Percentiles rank a stretch among this genome's conserved stretches.
phyloP scores from a whole-genome alignment of 2,113 vertebrate genomes.

The Tragelaphus buxtoni region DNA sequence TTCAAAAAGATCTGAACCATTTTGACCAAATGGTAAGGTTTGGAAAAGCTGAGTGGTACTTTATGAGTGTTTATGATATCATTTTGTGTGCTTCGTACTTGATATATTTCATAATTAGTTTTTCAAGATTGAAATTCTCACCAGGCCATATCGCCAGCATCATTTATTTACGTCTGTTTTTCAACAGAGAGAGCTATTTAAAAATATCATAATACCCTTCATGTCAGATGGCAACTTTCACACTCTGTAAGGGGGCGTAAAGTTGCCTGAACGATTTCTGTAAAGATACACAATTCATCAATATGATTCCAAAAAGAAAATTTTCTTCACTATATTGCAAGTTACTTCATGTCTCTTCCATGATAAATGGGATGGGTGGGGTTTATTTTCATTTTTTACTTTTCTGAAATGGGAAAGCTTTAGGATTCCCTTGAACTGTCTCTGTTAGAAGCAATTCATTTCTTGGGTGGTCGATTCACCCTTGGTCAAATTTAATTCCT shows the following conservation, averaged over 20 bases:
- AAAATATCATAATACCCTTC: not conserved
- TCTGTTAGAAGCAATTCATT: constrained; percentile 40
- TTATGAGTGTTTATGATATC: not conserved
- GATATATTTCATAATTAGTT: constrained; percentile 16
- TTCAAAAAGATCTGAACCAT: not conserved
- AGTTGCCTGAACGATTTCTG: not conserved
- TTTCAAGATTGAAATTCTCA: constrained; percentile 5
- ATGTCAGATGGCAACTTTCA: not conserved
- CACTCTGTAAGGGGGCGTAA: not conserved
- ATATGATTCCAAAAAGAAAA: not conserved
- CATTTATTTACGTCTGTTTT: constrained; percentile 5
- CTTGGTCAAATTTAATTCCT: constrained; percentile 60
- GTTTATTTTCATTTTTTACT: constrained; percentile 27
- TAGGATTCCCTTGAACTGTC: constrained; percentile 26
- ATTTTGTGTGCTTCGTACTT: not conserved
- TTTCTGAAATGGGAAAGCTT: not conserved
- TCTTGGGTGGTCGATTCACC: constrained; percentile 45
- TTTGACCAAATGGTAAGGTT: not conserved
- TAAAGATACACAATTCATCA: not conserved
- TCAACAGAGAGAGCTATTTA: not conserved
- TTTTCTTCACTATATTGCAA: not conserved
- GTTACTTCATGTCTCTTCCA: not conserved
- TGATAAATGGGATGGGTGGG: not conserved
- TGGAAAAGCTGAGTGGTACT: not conserved
- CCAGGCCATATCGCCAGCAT: not conserved